Evolutionary conservation across 2,888 invertebrate genomes (phyloP).

Genomic region (Palloptera scutellata): DNA sequence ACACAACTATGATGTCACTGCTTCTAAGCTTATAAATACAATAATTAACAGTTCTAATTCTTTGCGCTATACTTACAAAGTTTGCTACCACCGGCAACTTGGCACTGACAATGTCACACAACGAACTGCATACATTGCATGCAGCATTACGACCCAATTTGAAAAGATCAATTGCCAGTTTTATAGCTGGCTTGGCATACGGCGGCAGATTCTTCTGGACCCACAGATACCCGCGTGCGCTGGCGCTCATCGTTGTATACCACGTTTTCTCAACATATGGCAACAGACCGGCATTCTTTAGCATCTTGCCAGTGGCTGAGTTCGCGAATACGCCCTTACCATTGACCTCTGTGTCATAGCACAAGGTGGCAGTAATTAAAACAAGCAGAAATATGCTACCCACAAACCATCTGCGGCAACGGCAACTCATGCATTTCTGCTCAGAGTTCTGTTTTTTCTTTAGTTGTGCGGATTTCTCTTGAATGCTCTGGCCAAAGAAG

Average conservation of each 20-base stretch:
- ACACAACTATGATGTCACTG: neutral
- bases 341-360: slow-evolving; percentile 72
- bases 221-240: slow-evolving; percentile 72
- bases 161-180: slow-evolving; percentile 69
- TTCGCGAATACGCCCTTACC: slow-evolving; percentile 76
- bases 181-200: slow-evolving; percentile 72
- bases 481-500: slow-evolving; percentile 46
- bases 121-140: slow-evolving; percentile 65
- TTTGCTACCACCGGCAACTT: slow-evolving; percentile 67
- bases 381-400: slow-evolving; percentile 71
- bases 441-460: slow-evolving; percentile 54
- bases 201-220: slow-evolving; percentile 75
- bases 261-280: slow-evolving; percentile 72
- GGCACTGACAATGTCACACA: slow-evolving; percentile 66
- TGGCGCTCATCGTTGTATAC: slow-evolving; percentile 69
- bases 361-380: slow-evolving; percentile 69
- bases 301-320: slow-evolving; percentile 71
- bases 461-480: slow-evolving; percentile 58
- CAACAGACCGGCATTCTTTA: slow-evolving; percentile 72
- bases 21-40: neutral
- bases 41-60: neutral
- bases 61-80: slow-evolving; percentile 65
- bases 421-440: slow-evolving; percentile 49
- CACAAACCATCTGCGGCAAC: slow-evolving; percentile 73
- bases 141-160: slow-evolving; percentile 67